Conservation (phyloP, 2,888 invertebrate species). For the Limnephilus lunatus region DNA sequence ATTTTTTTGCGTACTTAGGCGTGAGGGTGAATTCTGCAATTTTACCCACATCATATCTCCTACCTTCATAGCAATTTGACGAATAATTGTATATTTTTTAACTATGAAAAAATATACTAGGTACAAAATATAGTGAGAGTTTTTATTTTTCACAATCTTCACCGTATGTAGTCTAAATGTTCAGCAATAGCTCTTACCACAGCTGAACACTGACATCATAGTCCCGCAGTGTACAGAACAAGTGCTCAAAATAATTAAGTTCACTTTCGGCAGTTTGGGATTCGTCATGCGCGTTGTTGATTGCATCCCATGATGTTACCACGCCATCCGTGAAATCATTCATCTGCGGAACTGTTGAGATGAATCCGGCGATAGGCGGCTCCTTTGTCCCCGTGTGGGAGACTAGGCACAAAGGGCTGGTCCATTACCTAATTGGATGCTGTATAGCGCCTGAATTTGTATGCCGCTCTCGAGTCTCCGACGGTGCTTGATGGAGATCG, state of each 20-base stretch:
- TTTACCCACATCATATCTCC: too few relatives aligned
- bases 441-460: background rate
- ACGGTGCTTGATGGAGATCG: background rate
- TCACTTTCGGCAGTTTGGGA: background rate
- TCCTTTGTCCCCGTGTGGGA: constrained; percentile 16
- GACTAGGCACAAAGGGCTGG: constrained; percentile 10
- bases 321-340: constrained; percentile 36
- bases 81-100: background rate
- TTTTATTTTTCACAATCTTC: background rate
- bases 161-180: background rate
- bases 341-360: constrained; percentile 37
- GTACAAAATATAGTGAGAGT: background rate
- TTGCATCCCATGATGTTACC: constrained; percentile 34
- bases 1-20: too few relatives aligned
- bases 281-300: background rate
- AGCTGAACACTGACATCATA: background rate
- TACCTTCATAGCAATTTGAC: too few relatives aligned
- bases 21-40: too few relatives aligned
- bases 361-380: constrained; percentile 18
- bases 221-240: background rate
- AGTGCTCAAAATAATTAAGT: background rate
- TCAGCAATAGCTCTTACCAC: background rate
- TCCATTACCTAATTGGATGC: constrained; percentile 38
- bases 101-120: background rate
- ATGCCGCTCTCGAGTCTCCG: background rate